phyloP scores from a whole-genome alignment of 2,113 vertebrate genomes.

The Gymnocephalus cernua region DNA sequence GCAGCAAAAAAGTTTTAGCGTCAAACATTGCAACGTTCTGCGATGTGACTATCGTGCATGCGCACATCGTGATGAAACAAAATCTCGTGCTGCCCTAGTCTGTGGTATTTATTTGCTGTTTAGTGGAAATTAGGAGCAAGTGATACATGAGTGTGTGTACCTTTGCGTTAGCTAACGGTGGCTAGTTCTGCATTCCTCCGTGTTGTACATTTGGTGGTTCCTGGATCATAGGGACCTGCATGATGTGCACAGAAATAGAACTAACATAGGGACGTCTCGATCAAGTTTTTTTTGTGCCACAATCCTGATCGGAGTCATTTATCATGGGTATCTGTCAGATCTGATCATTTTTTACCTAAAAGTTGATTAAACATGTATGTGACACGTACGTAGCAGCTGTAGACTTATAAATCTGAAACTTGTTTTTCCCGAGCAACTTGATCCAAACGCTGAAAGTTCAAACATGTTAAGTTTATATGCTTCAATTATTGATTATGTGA shows the following conservation, averaged over 20 bases:
- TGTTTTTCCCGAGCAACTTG: not conserved
- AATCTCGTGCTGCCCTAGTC: too few species aligned
- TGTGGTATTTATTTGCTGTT: not conserved
- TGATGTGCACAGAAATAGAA: not conserved
- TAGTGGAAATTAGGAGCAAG: not conserved
- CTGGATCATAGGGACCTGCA: not conserved
- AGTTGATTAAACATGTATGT: not conserved
- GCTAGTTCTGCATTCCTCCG: not conserved
- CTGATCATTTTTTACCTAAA: not conserved
- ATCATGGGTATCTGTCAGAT: not conserved
- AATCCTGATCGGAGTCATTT: not conserved
- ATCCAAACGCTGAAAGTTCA: not conserved
- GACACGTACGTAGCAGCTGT: not conserved
- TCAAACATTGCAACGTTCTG: too few species aligned
- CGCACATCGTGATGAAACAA: too few species aligned
- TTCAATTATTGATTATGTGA: not conserved
- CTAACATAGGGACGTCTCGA: not conserved
- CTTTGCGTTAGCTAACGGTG: not conserved
- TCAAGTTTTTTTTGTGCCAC: not conserved
- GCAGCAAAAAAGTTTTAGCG: too few species aligned
- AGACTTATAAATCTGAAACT: not conserved
- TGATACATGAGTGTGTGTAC: not conserved
- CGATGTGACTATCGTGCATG: too few species aligned
- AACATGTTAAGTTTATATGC: not conserved
- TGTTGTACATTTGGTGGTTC: not conserved